Base-by-base conservation (phyloP, 2,797 vertebrate genomes). In the Cyprinella venusta region DNA sequence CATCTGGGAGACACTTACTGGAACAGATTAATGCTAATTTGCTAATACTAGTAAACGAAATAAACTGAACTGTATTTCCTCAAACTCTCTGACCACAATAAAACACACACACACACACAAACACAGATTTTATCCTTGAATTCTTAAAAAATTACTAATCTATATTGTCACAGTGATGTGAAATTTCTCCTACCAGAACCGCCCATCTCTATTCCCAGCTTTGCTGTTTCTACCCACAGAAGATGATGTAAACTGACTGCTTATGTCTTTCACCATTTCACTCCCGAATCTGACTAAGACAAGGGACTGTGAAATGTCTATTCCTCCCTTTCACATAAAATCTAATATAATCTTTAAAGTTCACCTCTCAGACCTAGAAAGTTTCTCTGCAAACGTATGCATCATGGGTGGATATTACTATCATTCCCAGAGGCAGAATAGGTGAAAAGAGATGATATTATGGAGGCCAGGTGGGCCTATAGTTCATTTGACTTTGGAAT, bases 401-500 rank as follows among this genome's bases (percentile, higher is more conserved):
- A 92, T 91, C 90, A 91, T 84, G 77, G 89, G 67, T 19, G 84
- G 50, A 19, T 74, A 90, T 91, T 30, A 16, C 88, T 81, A 81
- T 56, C 16, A 83, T 89, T 84, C 38, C 36, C 64, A 81, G 45
- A 10, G 56, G 67, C 42, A 38, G 71, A 74, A 82, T 52, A 33
- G 40, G 45, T 45, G 33, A 67, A 38, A 54, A 5, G 19, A 78
- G 71, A 82, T 88, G 87, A 91, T 91, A 93, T 93, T 92, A 90
- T 90, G 88, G 85, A 71, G 90, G 88, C 87, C 88, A 45, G 67
- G 24, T 54, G 56, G 70, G 87, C 92, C 91, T 91, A 90, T 87
- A 93, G 94, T 95, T 96, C 94, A 90, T 93, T 90, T 90, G 71
- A 86, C 89, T 87, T 88, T 76, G 78, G 91, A 93, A 94, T 93